A percentile compares a stretch with the other conserved stretches of the same genome.
These are phyloP conservation scores for Coregonus ussuriensis DNA, from an alignment of 2,797 vertebrate species.

Conservation along the genomic window DNA sequence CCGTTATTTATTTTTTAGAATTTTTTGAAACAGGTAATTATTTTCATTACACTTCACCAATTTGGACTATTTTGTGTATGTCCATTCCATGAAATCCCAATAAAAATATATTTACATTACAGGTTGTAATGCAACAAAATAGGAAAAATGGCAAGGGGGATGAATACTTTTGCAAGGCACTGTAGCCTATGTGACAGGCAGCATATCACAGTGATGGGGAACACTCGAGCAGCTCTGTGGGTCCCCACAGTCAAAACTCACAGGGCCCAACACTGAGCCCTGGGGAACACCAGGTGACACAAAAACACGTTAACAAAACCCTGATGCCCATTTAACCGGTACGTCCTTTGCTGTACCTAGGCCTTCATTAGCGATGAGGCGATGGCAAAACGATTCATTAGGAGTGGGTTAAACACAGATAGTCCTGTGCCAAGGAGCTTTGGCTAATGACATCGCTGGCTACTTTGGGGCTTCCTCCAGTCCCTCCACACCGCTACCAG, in stretches of 20 bases:
- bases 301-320: slow-evolving; percentile 14
- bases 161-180: too few species aligned
- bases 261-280: background rate
- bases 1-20: too few species aligned
- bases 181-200: background rate
- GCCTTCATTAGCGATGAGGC: background rate
- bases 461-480: background rate
- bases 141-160: too few species aligned
- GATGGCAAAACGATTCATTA: slow-evolving; percentile 2
- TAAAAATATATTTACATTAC: too few species aligned
- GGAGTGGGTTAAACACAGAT: slow-evolving; percentile 8
- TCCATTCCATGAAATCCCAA: too few species aligned
- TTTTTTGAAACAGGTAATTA: too few species aligned
- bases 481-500: background rate
- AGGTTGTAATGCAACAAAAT: too few species aligned
- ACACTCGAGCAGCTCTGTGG: background rate
- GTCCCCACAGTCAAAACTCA: background rate
- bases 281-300: slow-evolving; percentile 12
- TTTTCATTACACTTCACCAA: too few species aligned
- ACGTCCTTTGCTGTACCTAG: background rate
- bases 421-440: background rate
- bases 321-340: background rate
- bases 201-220: background rate
- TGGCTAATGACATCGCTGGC: slow-evolving; percentile 1
- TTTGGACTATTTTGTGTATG: too few species aligned